A percentile compares a stretch with the other conserved stretches of the same genome.
These are phyloP conservation scores for Hipparchia sbordonii DNA, from an alignment of 2,888 invertebrate genomes.

Conservation along the genomic window DNA sequence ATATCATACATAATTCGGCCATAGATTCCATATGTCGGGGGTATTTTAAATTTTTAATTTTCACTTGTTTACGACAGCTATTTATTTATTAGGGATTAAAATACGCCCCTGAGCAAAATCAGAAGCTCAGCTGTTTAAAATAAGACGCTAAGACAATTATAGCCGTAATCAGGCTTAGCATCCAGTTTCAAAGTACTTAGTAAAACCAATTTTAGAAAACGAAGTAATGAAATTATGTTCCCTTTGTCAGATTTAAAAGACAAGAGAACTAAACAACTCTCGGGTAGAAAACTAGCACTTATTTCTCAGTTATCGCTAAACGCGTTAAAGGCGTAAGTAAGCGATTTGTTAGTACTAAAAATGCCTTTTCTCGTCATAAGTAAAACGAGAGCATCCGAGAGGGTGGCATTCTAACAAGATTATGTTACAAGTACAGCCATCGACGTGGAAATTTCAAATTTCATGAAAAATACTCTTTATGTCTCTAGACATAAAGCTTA, in stretches of 20 bases:
- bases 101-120: not conserved
- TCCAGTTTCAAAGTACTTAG: not conserved
- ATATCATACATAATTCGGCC: too few species aligned
- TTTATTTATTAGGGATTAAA: not conserved
- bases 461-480: not conserved
- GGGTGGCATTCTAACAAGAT: conserved; percentile 50
- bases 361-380: conserved; percentile 39
- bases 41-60: too few species aligned
- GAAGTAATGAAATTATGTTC: not conserved
- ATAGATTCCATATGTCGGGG: too few species aligned
- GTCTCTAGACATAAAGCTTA: not conserved
- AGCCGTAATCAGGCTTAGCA: not conserved
- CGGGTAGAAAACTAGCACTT: not conserved
- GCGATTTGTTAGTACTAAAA: conserved; percentile 36
- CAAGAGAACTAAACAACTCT: not conserved
- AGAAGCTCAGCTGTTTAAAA: not conserved
- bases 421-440: conserved; percentile 43
- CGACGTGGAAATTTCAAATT: not conserved
- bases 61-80: not conserved
- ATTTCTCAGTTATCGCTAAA: not conserved
- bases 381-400: conserved; percentile 47
- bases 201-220: conserved; percentile 4
- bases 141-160: not conserved
- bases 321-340: conserved; percentile 13
- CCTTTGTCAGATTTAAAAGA: not conserved